A percentile compares a stretch with the other conserved stretches of the same genome.
phyloP scores from a whole-genome alignment of 30 jellyfish, hydroid and myxozoan species.

The Sanderia malayensis region DNA sequence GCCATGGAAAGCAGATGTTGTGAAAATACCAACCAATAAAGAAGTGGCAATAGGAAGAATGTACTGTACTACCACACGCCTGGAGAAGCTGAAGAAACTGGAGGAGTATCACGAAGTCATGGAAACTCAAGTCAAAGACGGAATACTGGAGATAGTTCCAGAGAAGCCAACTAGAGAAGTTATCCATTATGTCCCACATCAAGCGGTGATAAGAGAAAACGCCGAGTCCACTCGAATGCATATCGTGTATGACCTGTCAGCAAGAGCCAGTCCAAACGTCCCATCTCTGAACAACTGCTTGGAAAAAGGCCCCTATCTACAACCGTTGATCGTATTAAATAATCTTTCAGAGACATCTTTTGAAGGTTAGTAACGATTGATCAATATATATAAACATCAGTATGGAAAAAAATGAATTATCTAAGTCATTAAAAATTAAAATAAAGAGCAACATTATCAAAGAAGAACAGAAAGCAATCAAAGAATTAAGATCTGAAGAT shows the following conservation, averaged over 20 bases:
- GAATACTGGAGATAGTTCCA: constrained; percentile 44
- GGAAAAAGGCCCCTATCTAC: constrained; percentile 27
- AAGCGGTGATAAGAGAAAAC: constrained; percentile 15
- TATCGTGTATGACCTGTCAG: constrained; percentile 17
- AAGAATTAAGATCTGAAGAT: no score
- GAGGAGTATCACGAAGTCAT: constrained; percentile 53
- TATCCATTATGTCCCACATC: constrained; percentile 24
- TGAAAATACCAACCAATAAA: constrained; percentile 43
- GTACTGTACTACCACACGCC: constrained; percentile 49
- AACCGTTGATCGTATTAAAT: constrained; percentile 40
- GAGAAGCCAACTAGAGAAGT: constrained; percentile 9
- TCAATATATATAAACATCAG: no score
- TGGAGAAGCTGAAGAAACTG: constrained; percentile 49
- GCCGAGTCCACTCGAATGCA: constrained; percentile 27
- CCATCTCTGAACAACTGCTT: constrained; percentile 27
- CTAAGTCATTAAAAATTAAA: no score
- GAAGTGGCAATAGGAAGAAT: constrained; percentile 39
- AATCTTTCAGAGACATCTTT: no score
- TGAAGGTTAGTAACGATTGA: no score
- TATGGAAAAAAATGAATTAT: no score
- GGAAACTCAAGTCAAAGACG: constrained; percentile 60
- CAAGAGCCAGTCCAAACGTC: constrained; percentile 27
- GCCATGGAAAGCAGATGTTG: constrained; percentile 64
- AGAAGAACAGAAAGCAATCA: no score
- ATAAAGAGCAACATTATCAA: no score